Percentiles rank a stretch among this genome's conserved stretches.
Evolutionary conservation across 2,113 vertebrate genomes (phyloP).

Genomic region (Egretta garzetta): DNA sequence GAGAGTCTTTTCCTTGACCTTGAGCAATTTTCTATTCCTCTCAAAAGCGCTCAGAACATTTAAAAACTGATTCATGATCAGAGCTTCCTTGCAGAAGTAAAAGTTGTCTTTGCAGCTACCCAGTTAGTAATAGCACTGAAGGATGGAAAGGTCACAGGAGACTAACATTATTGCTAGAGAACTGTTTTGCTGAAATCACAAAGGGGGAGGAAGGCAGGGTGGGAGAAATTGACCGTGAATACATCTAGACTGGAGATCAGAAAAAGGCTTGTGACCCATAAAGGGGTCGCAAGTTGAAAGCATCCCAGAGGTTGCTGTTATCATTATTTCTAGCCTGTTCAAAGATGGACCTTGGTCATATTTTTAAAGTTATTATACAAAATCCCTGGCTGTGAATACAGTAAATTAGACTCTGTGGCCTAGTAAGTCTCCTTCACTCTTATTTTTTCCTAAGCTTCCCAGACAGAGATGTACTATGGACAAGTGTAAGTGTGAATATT

Average conservation of each 20-base stretch:
- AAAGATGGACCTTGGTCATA: neutral
- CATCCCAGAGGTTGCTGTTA: neutral
- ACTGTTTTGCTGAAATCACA: neutral
- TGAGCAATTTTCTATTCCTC: neutral
- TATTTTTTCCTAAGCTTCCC: neutral
- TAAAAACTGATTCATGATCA: neutral
- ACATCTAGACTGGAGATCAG: neutral
- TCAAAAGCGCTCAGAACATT: neutral
- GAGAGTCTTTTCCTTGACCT: neutral
- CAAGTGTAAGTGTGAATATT: neutral
- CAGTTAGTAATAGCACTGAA: neutral
- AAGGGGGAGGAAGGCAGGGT: neutral
- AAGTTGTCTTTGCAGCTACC: neutral
- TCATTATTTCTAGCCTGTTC: neutral
- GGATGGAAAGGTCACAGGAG: neutral
- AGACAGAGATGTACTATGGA: neutral
- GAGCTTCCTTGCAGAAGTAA: neutral
- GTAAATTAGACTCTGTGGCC: neutral
- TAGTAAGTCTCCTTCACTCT: neutral
- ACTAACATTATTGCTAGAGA: rapidly evolving
- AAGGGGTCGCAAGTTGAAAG: neutral
- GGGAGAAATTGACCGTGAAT: neutral
- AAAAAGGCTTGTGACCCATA: neutral
- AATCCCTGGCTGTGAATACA: neutral
- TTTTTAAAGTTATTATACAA: neutral